Base-by-base conservation (phyloP, 1,140 invertebrate genomes). In the Drosophila pseudoananassae region DNA sequence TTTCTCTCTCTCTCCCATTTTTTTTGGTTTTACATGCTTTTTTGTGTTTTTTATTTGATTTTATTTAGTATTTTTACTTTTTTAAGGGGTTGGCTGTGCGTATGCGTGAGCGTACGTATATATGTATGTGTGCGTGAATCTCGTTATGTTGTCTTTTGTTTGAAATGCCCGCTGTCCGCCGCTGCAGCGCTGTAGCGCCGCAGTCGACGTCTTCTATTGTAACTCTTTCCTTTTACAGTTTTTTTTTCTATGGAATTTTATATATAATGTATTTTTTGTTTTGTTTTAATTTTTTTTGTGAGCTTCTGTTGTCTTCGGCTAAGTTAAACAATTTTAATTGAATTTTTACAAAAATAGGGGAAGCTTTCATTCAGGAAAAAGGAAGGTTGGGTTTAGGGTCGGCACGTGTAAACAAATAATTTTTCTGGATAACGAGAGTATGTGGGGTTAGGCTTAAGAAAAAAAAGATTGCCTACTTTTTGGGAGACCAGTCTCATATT, bases 281-380 rank as follows among this genome's bases (percentile, higher is more conserved):
- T 73, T 52, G 55, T 29, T 50, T 52, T 65, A 45, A 25, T 17
- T 56, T 25, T 29, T 52, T 8, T 12, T 25, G 23, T 3, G 2
- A 5, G 25, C 25, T 27, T 27, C 43, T n/a, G 25, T 57, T 64
- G n/a, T 58, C 49, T 56, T 64, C 52, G 52, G 36, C 56, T 51
- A 74, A 81, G 82, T 76, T 74, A 81, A 85, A 85, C 69, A 87
- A 87, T 85, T 85, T 85, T 87, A 85, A 85, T 85, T 85, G 82
- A 82, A 85, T 85, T 85, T 81, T 82, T 74, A 84, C 71, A 84
- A 79, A 76, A 78, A 79, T 66, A 81, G 60, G 51, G 57, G 50
- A 87, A 61, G 61, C 46, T 69, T 85, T 85, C 80, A 58, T 77
- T 69, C 57, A 57, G 31, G 23, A 3, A 8, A 9, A 14, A 33